Evolutionary conservation across 92 coral and sea anemone species (phyloP).

Genomic region (Epizoanthus ramosus): DNA sequence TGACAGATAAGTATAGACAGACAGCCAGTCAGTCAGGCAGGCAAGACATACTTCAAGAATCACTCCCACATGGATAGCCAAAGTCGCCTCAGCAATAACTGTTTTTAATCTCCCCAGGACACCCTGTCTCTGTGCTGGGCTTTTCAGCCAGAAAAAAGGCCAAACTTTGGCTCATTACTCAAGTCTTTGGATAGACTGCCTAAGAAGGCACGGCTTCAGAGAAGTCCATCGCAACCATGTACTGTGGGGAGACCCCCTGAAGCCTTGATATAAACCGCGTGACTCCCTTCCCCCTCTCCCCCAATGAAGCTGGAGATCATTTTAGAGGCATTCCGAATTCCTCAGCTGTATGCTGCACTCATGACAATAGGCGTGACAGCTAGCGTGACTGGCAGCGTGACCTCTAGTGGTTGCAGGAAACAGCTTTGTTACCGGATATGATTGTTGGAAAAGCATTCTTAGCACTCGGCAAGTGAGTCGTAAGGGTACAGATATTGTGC

Average conservation of each 20-base stretch:
- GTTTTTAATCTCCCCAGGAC: slow-evolving; percentile 54
- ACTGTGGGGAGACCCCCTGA: slow-evolving; percentile 77
- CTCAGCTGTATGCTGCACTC: too few species aligned
- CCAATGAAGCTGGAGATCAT: not conserved
- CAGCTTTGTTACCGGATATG: too few species aligned
- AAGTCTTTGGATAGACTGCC: slow-evolving; percentile 90
- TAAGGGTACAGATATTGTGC: too few species aligned
- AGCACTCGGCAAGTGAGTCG: too few species aligned
- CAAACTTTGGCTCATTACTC: slow-evolving; percentile 73
- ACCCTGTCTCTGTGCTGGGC: slow-evolving; percentile 88
- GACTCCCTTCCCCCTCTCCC: not conserved
- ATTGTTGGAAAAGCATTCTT: too few species aligned
- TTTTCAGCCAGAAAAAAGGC: slow-evolving; percentile 72
- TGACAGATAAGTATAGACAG: too few species aligned
- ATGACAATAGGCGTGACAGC: too few species aligned
- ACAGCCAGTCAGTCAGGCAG: too few species aligned
- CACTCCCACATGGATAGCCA: not conserved
- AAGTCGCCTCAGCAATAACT: not conserved
- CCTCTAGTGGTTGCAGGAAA: too few species aligned
- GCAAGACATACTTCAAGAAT: not conserved
- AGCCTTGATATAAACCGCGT: slow-evolving; percentile 44
- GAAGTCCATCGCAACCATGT: slow-evolving; percentile 98
- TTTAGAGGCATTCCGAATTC: not conserved
- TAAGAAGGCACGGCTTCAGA: slow-evolving; percentile 77
- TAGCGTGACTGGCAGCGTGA: too few species aligned